Percentiles rank a stretch among this genome's conserved stretches.
Evolutionary conservation across 1,140 invertebrate species (phyloP).

Genomic region (Drosophila burlai): DNA sequence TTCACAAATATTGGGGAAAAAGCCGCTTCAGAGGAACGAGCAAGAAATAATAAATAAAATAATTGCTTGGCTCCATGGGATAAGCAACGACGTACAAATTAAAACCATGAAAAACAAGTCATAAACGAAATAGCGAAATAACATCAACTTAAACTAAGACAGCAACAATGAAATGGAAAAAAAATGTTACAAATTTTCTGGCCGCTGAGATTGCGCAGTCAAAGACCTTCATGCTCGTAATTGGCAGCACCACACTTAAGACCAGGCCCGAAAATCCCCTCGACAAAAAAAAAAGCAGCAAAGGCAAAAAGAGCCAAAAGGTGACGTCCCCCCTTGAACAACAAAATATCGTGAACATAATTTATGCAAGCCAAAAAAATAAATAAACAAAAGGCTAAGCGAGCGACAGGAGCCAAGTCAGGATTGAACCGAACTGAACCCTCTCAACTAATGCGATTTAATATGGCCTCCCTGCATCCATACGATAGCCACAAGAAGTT

Average conservation of each 20-base stretch:
- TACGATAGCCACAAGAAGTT: conserved; percentile 27
- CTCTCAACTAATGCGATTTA: conserved; percentile 36
- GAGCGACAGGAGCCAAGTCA: conserved; percentile 31
- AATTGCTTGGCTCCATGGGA: conserved; percentile 61
- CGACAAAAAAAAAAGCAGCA: conserved; percentile 2
- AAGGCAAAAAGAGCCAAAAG: conserved; percentile 37
- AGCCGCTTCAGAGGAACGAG: conserved; percentile 27
- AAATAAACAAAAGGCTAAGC: conserved; percentile 20
- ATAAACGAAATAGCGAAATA: conserved; percentile 58
- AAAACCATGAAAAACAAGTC: conserved; percentile 80
- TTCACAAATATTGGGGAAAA: conserved; percentile 34
- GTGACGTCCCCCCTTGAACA: conserved; percentile 48
- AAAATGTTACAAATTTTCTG: conserved; percentile 81
- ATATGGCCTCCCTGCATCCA: conserved; percentile 41
- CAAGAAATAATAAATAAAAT: conserved; percentile 53
- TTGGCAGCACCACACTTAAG: conserved; percentile 66
- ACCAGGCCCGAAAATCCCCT: conserved; percentile 43
- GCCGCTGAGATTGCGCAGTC: conserved; percentile 71
- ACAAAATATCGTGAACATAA: conserved; percentile 64
- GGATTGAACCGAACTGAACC: conserved; percentile 39
- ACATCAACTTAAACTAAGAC: conserved; percentile 54
- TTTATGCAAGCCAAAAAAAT: conserved; percentile 60
- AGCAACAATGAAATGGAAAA: conserved; percentile 18
- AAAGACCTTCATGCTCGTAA: conserved; percentile 83
- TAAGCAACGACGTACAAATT: conserved; percentile 71